A percentile compares a stretch with the other conserved stretches of the same genome.
Conservation (phyloP, 2,113 vertebrate species). For the Rousettus leschenaultii region DNA sequence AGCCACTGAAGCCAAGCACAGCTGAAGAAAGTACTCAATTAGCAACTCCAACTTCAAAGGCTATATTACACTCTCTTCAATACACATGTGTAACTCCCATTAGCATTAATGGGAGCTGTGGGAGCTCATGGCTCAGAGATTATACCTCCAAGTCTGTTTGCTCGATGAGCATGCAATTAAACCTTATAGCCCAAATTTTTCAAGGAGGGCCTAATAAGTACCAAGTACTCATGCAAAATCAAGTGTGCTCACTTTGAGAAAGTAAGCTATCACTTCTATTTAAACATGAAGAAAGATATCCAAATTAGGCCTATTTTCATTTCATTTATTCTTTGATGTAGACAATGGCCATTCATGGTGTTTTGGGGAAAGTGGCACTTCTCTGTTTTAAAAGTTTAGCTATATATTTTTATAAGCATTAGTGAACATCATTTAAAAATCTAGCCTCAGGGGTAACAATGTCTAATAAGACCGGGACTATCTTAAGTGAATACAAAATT, state of each 20-base stretch:
- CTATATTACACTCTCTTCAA: constrained; percentile 53
- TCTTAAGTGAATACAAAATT: neutral
- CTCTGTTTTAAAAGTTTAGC: neutral
- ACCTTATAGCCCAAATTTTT: constrained; percentile 64
- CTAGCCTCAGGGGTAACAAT: neutral
- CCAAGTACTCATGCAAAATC: constrained; percentile 35
- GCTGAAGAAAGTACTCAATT: constrained; percentile 72
- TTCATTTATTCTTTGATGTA: neutral
- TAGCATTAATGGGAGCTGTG: constrained; percentile 67
- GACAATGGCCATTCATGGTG: neutral
- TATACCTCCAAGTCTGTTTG: constrained; percentile 59
- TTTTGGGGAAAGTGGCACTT: neutral
- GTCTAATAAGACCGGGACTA: neutral
- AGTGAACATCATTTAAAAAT: neutral
- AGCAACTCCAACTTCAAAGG: constrained; percentile 69
- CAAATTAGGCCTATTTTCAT: constrained; percentile 6
- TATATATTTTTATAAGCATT: neutral
- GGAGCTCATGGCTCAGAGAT: constrained; percentile 40
- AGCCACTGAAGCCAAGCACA: constrained; percentile 58
- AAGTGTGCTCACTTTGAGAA: neutral
- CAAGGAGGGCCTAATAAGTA: constrained; percentile 14
- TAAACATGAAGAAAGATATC: neutral
- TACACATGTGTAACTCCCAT: constrained; percentile 68
- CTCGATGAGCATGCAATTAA: constrained; percentile 66
- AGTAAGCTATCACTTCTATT: neutral